These are phyloP conservation scores for Montifringilla adamsi DNA, from an alignment of 2,113 vertebrate genomes.

Conservation along the genomic window DNA sequence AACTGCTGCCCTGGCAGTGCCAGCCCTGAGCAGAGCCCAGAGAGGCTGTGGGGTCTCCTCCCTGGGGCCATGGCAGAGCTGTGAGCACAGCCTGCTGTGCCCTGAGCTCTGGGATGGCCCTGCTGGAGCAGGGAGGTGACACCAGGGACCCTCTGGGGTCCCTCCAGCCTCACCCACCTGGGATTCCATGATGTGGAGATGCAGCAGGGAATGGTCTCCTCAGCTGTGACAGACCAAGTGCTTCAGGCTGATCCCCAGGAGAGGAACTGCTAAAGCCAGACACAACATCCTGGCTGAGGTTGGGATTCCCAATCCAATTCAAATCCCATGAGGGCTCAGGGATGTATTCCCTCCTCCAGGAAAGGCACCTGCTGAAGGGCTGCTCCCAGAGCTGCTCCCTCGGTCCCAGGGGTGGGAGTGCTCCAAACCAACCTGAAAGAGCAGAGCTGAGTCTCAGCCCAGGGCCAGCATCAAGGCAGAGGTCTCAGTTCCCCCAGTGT, in stretches of 20 bases:
- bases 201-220: background rate
- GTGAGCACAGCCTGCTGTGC: too few relatives aligned
- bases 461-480: background rate
- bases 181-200: rapidly evolving
- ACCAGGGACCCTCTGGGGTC: background rate
- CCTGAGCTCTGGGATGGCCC: background rate
- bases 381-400: background rate
- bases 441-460: background rate
- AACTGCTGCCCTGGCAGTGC: too few relatives aligned
- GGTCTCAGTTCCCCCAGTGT: background rate
- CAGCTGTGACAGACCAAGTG: background rate
- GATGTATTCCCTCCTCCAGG: background rate
- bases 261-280: background rate
- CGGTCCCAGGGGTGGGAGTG: background rate
- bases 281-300: background rate
- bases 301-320: background rate
- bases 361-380: background rate
- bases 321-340: background rate
- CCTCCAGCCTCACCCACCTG: rapidly evolving
- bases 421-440: background rate
- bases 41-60: too few relatives aligned
- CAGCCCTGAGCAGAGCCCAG: too few relatives aligned
- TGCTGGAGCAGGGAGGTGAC: background rate
- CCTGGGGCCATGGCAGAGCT: too few relatives aligned
- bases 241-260: background rate